phyloP scores from a whole-genome alignment of 2,113 vertebrate genomes.

The Triplophysa tibetana region DNA sequence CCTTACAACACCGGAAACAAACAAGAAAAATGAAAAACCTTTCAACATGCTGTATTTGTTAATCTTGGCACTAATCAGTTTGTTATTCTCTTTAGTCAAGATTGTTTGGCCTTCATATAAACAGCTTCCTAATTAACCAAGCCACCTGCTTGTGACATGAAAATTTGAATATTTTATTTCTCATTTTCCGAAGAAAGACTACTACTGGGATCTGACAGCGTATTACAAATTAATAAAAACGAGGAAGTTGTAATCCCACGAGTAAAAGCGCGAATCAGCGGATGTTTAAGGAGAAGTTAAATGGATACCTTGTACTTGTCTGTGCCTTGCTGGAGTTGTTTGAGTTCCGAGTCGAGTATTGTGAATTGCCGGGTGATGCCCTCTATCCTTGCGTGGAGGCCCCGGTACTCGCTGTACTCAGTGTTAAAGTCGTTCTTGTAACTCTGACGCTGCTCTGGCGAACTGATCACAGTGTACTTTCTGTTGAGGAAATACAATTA shows the following conservation, averaged over 20 bases:
- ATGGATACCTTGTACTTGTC: slow-evolving; percentile 89
- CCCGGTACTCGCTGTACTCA: slow-evolving; percentile 92
- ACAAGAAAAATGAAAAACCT: background rate
- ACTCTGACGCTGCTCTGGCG: slow-evolving; percentile 91
- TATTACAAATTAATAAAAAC: slow-evolving; percentile 12
- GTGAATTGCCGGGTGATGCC: slow-evolving; percentile 91
- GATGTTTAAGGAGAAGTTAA: background rate
- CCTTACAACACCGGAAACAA: background rate
- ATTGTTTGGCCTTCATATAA: background rate
- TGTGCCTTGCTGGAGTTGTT: slow-evolving; percentile 88
- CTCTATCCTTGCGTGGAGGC: slow-evolving; percentile 91
- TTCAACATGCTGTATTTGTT: background rate
- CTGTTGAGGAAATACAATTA: slow-evolving; percentile 65
- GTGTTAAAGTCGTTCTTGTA: slow-evolving; percentile 97
- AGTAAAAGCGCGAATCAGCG: background rate
- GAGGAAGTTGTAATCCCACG: background rate
- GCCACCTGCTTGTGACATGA: background rate
- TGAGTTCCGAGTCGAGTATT: slow-evolving; percentile 89
- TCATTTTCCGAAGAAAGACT: background rate
- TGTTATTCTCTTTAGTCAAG: background rate
- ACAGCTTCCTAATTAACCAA: background rate
- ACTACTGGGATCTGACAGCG: background rate
- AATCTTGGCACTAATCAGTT: background rate
- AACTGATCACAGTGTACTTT: slow-evolving; percentile 87
- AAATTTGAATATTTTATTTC: too few relatives aligned